Evolutionary conservation across 2,113 vertebrate genomes (phyloP).

Genomic region (Merops nubicus): DNA sequence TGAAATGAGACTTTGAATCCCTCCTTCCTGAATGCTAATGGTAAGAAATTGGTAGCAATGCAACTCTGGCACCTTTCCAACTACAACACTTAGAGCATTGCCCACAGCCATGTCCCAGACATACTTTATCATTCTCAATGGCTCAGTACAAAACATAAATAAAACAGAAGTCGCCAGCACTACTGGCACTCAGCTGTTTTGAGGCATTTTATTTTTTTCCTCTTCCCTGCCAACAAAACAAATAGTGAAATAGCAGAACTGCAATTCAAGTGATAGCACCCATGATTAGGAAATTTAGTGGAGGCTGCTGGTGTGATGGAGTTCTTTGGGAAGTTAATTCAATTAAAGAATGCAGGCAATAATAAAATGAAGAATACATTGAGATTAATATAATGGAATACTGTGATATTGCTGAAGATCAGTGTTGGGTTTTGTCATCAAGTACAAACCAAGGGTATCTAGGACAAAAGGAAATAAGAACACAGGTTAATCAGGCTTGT

Average conservation of each 20-base stretch:
- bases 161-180: conserved; percentile 20
- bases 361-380: not conserved
- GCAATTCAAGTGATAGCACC: not conserved
- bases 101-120: not conserved
- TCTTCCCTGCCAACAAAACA: not conserved
- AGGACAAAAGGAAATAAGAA: not conserved
- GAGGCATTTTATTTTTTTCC: not conserved
- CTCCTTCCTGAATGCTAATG: not conserved
- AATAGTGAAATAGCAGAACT: not conserved
- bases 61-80: conserved; percentile 12
- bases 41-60: conserved; percentile 32
- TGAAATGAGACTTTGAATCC: conserved; percentile 12
- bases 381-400: not conserved
- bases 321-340: not conserved
- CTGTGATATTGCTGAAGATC: not conserved
- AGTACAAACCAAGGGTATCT: not conserved
- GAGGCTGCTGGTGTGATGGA: not conserved
- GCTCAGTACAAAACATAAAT: conserved; percentile 44
- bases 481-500: not conserved
- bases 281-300: not conserved
- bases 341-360: not conserved
- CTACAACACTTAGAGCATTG: not conserved
- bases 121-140: conserved; percentile 9
- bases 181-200: not conserved
- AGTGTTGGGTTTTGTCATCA: not conserved